Evolutionary conservation across 2,113 vertebrate species (phyloP), one percentile per base, ranked within the genome.

Genomic region (Pygoscelis adeliae): DNA sequence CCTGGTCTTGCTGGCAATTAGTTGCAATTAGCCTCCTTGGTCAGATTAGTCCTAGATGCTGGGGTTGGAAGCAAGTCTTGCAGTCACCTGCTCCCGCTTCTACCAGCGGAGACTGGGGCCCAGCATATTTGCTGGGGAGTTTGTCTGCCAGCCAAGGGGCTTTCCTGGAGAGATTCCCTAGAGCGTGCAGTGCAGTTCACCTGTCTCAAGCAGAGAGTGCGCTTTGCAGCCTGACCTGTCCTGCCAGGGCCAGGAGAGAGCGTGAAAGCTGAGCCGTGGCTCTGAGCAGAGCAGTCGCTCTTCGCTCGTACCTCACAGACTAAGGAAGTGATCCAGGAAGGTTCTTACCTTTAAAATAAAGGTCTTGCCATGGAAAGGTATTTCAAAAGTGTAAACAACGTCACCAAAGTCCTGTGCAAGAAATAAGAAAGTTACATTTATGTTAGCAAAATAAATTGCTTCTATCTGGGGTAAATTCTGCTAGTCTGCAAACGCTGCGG

Each of bases 271-370:
- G 91, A 92, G 83, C 72, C 0, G 3, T 6, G 77, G 56, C 40
- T 63, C 27, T 0, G 0, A 74, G 87, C 79, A 46, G 26, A 47
- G 73, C 83, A 8, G 19, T 15, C 1, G 2, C 40, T 29, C 58
- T 44, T 10, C 0, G 22, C 55, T 84, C 2, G 14, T 13, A 23
- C 38, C 70, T 29, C 66, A 17, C 22, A 2, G 63, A 8, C 11
- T 15, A 20, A 62, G 59, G 88, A 66, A 74, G 17, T 0, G 4
- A 23, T 2, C 13, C 44, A 1, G 86, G 78, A 32, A 66, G 66
- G 53, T 40, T 36, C 95, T 96, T 98, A 99, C 99, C 99, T 99
- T 99, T 69, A 99, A 98, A 97, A 99, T 99, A 97, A 99, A 99
- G 17, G 99, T 99, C 98, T 99, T 99, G 96, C 99, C 99, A 2